These are phyloP conservation scores for Lycophotia porphyrea DNA, from an alignment of 2,888 invertebrate genomes.

Conservation along the genomic window DNA sequence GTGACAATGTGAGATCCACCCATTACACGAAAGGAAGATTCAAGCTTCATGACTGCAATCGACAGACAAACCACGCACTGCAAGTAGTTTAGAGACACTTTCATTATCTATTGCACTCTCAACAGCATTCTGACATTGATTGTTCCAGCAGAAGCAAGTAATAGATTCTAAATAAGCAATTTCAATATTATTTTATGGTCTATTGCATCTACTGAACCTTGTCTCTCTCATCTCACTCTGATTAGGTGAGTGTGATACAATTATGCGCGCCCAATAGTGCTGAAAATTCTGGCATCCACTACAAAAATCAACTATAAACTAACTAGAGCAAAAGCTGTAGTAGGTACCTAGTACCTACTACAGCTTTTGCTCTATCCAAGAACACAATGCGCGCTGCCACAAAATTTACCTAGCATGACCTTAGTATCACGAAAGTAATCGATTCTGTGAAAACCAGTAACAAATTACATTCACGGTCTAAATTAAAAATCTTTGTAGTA, in stretches of 20 bases:
- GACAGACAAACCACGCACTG: not conserved
- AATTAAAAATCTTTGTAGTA: slow-evolving; percentile 57
- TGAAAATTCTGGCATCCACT: not conserved
- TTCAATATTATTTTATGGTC: not conserved
- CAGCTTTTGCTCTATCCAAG: not conserved
- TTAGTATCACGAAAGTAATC: slow-evolving; percentile 42
- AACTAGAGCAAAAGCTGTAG: too few species aligned
- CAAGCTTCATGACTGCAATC: not conserved
- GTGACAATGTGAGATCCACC: not conserved
- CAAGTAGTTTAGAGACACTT: not conserved
- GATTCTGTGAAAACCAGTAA: slow-evolving; percentile 32
- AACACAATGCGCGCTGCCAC: not conserved
- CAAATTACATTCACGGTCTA: slow-evolving; percentile 44
- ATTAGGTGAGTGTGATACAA: not conserved
- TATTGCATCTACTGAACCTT: too few species aligned
- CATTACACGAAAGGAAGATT: not conserved
- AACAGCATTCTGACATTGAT: not conserved
- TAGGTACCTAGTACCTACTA: too few species aligned
- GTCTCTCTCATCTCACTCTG: not conserved
- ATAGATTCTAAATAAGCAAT: not conserved
- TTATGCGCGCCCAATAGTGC: not conserved
- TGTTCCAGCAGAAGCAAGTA: too few species aligned
- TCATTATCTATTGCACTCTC: not conserved
- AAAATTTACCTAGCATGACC: slow-evolving; percentile 42
- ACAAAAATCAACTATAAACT: not conserved